phyloP scores from a whole-genome alignment of 2,113 vertebrate genomes.

The Stegastes partitus region DNA sequence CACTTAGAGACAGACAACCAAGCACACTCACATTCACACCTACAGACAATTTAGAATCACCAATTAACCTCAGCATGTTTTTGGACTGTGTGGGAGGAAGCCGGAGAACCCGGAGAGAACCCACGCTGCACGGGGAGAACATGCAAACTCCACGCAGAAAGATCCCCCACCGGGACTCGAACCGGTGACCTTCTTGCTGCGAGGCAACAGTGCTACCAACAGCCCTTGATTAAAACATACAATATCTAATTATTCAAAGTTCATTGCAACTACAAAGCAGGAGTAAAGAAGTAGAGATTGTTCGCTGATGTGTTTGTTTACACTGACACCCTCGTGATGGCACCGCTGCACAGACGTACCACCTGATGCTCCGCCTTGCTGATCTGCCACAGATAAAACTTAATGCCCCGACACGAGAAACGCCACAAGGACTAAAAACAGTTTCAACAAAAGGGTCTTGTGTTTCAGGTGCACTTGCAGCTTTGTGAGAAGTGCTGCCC shows the following conservation, averaged over 20 bases:
- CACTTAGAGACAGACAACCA: too few relatives aligned
- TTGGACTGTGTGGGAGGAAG: too few relatives aligned
- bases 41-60: too few relatives aligned
- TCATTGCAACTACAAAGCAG: not conserved
- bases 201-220: too few relatives aligned
- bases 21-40: too few relatives aligned
- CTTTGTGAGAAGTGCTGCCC: constrained; percentile 26
- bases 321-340: constrained; percentile 5
- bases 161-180: too few relatives aligned
- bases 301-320: constrained; percentile 35
- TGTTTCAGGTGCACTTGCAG: constrained; percentile 58
- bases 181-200: too few relatives aligned
- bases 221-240: too few relatives aligned
- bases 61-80: too few relatives aligned
- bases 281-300: constrained; percentile 14
- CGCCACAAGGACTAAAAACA: not conserved
- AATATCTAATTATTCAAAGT: not conserved
- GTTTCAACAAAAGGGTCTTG: constrained; percentile 49
- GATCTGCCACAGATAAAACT: constrained; percentile 29
- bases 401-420: constrained; percentile 7
- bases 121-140: too few relatives aligned
- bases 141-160: too few relatives aligned
- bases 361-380: not conserved
- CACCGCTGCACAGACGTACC: not conserved
- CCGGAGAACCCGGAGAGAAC: too few relatives aligned